Base-by-base conservation (phyloP, 2,888 invertebrate species). In the Auanema freiburgensis region DNA sequence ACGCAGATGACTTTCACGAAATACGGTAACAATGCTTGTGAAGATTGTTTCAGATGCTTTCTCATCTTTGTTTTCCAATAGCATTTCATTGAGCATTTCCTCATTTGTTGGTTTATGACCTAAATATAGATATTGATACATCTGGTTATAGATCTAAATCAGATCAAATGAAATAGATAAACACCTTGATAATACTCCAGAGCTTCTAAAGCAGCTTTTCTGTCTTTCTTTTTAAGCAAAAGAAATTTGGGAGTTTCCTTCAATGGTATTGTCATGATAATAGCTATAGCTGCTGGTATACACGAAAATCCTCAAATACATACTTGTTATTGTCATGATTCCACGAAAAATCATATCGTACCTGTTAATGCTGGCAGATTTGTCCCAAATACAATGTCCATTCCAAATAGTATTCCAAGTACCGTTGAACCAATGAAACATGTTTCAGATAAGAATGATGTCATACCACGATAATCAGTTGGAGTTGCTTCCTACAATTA, bases 41-140 rank as follows among this genome's bases (percentile, higher is more conserved):
- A 21, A 52, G 24, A 52, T 23, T 11, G 52, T 21, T 24, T 52
- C 52, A 23, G n/a, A 23, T 23, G 2, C 40, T 21, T 51, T 56
- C 12, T 12, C 40, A 8, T 25, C 44, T 44, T 52, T n/a, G 18
- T 18, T 54, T 41, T 76, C 76, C 44, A 76, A 65, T 51, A 77
- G 24, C 64, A 74, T 76, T 42, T 71, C 73, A 14, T 67, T 62
- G 18, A 75, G 59, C 0, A 69, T 49, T 8, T 44, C 41, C 12
- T 70, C 65, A 53, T 63, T 59, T 23, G 67, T 61, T 4, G 14
- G 5, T 12, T 41, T 42, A 21, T 58, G 46, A 43, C 66, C 66
- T 66, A 44, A 1, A 55, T 21, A 23, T 23, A 8, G 33, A 33
- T 33, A 33, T n/a, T n/a, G 21, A 46, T 46, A 46, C n/a, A n/a